Evolutionary conservation across 2,113 vertebrate species (phyloP).

Genomic region (Oryzias woworae): DNA sequence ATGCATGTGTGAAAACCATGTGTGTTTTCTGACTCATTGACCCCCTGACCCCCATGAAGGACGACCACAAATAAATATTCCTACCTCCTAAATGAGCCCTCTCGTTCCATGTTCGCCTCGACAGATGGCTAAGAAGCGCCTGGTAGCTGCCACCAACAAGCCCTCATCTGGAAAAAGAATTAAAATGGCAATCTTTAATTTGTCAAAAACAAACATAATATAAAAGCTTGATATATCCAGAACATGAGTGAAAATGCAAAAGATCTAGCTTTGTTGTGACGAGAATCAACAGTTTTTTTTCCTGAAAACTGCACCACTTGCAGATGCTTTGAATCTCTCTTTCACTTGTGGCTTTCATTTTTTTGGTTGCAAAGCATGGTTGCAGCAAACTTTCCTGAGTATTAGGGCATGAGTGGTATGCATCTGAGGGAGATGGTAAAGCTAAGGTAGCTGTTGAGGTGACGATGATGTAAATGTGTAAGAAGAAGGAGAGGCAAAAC

Average conservation of each 20-base stretch:
- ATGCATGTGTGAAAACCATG: constrained; percentile 32
- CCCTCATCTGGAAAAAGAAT: constrained; percentile 52
- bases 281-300: no score
- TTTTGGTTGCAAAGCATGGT: not conserved
- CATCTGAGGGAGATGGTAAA: not conserved
- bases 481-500: not conserved
- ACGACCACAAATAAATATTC: no score
- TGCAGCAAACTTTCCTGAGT: not conserved
- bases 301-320: no score
- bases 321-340: no score
- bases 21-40: constrained; percentile 13
- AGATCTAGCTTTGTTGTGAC: no score
- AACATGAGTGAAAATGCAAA: no score
- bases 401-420: not conserved
- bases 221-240: no score
- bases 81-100: constrained; percentile 73
- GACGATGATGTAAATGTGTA: not conserved
- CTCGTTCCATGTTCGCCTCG: constrained; percentile 64
- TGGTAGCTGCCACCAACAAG: constrained; percentile 3
- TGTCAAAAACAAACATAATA: no score
- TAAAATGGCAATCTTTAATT: not conserved
- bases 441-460: not conserved
- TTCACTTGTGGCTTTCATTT: constrained; percentile 7
- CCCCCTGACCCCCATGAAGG: no score
- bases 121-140: constrained; percentile 39